phyloP scores from a whole-genome alignment of 2,113 vertebrate genomes.

The Phasianus colchicus region DNA sequence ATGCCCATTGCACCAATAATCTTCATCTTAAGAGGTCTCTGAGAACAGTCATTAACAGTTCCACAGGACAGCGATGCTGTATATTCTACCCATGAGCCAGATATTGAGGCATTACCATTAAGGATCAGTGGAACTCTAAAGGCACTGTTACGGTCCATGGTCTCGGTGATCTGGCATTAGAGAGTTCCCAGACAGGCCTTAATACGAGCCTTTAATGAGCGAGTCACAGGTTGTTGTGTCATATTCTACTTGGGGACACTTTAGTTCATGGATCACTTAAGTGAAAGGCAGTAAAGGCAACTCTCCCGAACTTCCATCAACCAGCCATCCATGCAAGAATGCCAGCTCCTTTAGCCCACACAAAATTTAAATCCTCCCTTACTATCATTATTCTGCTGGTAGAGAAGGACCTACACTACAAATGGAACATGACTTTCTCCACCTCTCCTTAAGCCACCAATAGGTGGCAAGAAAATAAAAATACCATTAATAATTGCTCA shows the following conservation, averaged over 20 bases:
- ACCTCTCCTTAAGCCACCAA: background rate
- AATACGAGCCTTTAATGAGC: constrained; percentile 4
- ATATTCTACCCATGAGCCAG: constrained; percentile 5
- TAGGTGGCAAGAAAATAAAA: constrained; percentile 43
- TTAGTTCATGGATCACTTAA: constrained; percentile 40
- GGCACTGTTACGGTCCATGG: constrained; percentile 1
- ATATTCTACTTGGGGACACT: constrained; percentile 7
- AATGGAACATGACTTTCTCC: background rate
- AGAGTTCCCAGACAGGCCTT: constrained; percentile 25
- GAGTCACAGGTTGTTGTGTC: constrained; percentile 6
- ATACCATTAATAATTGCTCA: constrained; percentile 62
- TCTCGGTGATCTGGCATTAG: constrained; percentile 20
- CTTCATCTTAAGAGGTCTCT: constrained; percentile 22
- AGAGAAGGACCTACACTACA: background rate
- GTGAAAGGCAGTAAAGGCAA: background rate
- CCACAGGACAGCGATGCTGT: background rate
- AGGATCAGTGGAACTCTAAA: background rate
- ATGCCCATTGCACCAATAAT: constrained; percentile 45
- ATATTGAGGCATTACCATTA: constrained; percentile 19
- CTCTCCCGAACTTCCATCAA: background rate
- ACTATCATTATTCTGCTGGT: background rate
- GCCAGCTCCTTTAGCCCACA: constrained; percentile 4
- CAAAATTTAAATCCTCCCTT: background rate
- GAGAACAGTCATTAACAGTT: constrained; percentile 50
- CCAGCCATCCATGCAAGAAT: background rate